These are phyloP conservation scores for Hippocampus abdominalis DNA, from an alignment of 2,113 vertebrate genomes.

Conservation along the genomic window DNA sequence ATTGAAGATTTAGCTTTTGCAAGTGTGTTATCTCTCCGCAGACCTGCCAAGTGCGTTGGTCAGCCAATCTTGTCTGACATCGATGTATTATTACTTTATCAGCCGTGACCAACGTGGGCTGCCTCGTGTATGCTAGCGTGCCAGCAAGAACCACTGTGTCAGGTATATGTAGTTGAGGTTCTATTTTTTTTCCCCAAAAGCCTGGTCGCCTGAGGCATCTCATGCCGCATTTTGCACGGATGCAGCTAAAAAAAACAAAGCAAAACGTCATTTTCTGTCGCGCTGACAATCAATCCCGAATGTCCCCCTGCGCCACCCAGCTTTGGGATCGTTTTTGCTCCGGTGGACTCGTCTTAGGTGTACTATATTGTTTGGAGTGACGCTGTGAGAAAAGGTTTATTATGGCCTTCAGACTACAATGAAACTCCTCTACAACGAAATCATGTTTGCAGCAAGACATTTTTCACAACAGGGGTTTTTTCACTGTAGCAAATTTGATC, in stretches of 20 bases:
- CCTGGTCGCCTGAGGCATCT: background rate
- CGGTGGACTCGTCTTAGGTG: constrained; percentile 47
- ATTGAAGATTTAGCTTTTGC: constrained; percentile 43
- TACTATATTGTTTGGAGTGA: constrained; percentile 51
- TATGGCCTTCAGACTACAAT: no score
- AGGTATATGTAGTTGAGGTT: background rate
- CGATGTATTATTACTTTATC: background rate
- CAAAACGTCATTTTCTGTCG: background rate
- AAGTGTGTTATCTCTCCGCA: constrained; percentile 20
- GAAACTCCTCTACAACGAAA: no score
- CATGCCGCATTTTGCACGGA: constrained; percentile 20
- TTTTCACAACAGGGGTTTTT: no score
- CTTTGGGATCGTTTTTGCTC: constrained; percentile 32
- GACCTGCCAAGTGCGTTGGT: constrained; percentile 12
- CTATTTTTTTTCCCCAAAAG: no score
- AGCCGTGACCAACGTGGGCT: background rate
- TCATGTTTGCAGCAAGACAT: no score
- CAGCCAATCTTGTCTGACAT: constrained; percentile 8
- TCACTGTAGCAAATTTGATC: no score
- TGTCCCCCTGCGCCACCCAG: constrained; percentile 51
- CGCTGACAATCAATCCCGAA: constrained; percentile 12
- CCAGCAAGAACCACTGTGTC: background rate
- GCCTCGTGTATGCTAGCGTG: background rate
- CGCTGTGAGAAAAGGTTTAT: constrained; percentile 55
- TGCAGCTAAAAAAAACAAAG: background rate